phyloP scores from a whole-genome alignment of 2,888 invertebrate genomes.

The Axea sp. region DNA sequence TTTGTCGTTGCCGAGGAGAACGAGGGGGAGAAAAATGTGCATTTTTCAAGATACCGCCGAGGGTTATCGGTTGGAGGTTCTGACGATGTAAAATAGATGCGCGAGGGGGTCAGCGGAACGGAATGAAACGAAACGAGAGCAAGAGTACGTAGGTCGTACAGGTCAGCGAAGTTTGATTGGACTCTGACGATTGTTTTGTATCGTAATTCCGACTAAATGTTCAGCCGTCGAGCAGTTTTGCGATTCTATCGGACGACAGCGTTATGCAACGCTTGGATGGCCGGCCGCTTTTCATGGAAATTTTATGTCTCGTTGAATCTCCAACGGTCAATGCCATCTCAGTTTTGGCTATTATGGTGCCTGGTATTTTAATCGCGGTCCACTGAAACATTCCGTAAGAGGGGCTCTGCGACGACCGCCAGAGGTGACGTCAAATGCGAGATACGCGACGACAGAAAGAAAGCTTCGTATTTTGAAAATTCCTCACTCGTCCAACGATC shows the following conservation, averaged over 20 bases:
- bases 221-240: not conserved
- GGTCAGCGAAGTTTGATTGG: constrained; percentile 35
- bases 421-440: constrained; percentile 52
- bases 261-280: no score
- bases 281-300: constrained; percentile 15
- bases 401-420: constrained; percentile 49
- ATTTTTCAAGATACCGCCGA: constrained; percentile 23
- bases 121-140: constrained; percentile 64
- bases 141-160: constrained; percentile 41
- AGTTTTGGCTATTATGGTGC: constrained; percentile 64
- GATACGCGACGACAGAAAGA: not conserved
- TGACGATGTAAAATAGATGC: constrained; percentile 47
- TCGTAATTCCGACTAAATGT: constrained; percentile 7
- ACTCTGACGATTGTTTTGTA: constrained; percentile 21
- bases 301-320: constrained; percentile 7
- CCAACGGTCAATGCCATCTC: constrained; percentile 69
- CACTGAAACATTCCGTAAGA: constrained; percentile 68
- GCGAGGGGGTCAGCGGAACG: constrained; percentile 28
- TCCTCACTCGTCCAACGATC: no score
- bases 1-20: constrained; percentile 3
- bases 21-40: not conserved
- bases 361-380: constrained; percentile 70
- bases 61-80: constrained; percentile 48
- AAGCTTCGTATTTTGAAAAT: no score
- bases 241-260: no score